Percentiles rank a stretch among this genome's conserved stretches.
Evolutionary conservation across 2,888 invertebrate genomes (phyloP).

Genomic region (Sinopyrophorus schimmeli): DNA sequence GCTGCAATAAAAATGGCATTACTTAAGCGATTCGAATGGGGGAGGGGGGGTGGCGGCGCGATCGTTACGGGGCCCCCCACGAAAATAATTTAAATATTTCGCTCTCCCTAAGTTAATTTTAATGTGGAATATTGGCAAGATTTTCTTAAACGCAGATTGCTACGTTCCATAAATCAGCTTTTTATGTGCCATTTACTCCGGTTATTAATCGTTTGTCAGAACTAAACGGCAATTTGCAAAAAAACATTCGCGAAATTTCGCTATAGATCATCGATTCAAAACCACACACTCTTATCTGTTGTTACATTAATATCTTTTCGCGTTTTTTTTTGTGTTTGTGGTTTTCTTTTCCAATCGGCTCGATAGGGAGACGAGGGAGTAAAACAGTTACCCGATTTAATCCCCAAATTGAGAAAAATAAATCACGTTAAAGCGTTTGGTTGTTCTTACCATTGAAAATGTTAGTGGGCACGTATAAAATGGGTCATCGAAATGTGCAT

Average conservation of each 20-base stretch:
- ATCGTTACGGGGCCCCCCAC: slow-evolving; percentile 39
- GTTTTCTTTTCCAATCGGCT: too few species aligned
- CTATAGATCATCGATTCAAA: slow-evolving; percentile 45
- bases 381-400: too few species aligned
- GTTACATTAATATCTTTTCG: slow-evolving; percentile 32
- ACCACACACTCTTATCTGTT: slow-evolving; percentile 36
- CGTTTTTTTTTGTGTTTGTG: too few species aligned
- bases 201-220: slow-evolving; percentile 55
- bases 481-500: too few species aligned
- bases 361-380: too few species aligned
- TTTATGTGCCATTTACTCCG: slow-evolving; percentile 54
- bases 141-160: slow-evolving; percentile 47
- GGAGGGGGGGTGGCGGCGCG: slow-evolving; percentile 9
- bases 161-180: slow-evolving; percentile 53
- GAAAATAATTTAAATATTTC: slow-evolving; percentile 50
- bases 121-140: slow-evolving; percentile 51
- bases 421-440: too few species aligned
- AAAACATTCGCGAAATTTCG: slow-evolving; percentile 41
- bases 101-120: slow-evolving; percentile 50
- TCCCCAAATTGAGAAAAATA: too few species aligned
- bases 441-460: too few species aligned
- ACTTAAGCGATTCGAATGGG: too few species aligned
- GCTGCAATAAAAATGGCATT: slow-evolving; percentile 7
- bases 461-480: too few species aligned
- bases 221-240: slow-evolving; percentile 49